Conservation (phyloP, 2,888 invertebrate genomes). For the Fragum fragum region DNA sequence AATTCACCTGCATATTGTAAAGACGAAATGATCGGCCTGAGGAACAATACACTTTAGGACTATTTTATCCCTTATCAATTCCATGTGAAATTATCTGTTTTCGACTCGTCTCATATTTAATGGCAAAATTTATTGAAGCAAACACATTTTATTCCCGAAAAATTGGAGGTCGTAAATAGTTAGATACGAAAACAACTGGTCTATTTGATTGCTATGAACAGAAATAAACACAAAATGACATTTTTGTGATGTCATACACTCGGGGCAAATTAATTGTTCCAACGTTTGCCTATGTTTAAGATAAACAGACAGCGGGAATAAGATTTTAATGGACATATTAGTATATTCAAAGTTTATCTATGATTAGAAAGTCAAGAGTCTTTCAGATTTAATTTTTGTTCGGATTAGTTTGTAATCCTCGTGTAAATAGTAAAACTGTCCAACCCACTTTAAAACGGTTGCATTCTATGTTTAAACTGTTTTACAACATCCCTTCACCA, state of each 20-base stretch:
- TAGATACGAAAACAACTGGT: slow-evolving; percentile 16
- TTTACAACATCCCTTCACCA: background rate
- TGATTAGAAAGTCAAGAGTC: slow-evolving; percentile 6
- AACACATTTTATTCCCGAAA: slow-evolving; percentile 17
- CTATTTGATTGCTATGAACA: background rate
- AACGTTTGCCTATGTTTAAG: background rate
- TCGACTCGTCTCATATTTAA: slow-evolving; percentile 5
- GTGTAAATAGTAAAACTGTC: background rate
- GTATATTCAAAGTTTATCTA: slow-evolving; percentile 24
- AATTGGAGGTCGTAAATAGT: slow-evolving; percentile 23
- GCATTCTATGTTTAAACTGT: background rate
- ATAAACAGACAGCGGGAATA: background rate
- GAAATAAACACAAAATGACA: slow-evolving; percentile 12
- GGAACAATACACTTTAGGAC: background rate
- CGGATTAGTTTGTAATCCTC: background rate
- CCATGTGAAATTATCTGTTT: slow-evolving; percentile 9
- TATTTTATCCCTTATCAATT: background rate
- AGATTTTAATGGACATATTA: slow-evolving; percentile 32
- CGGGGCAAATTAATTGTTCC: slow-evolving; percentile 1
- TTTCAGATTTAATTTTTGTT: slow-evolving; percentile 25
- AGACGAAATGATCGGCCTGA: background rate
- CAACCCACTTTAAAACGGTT: background rate
- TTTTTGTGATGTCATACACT: slow-evolving; percentile 15
- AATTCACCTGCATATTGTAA: background rate
- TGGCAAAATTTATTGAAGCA: background rate